Base-by-base conservation (phyloP, 2,888 invertebrate species). In the Tetheella fluctuosa region DNA sequence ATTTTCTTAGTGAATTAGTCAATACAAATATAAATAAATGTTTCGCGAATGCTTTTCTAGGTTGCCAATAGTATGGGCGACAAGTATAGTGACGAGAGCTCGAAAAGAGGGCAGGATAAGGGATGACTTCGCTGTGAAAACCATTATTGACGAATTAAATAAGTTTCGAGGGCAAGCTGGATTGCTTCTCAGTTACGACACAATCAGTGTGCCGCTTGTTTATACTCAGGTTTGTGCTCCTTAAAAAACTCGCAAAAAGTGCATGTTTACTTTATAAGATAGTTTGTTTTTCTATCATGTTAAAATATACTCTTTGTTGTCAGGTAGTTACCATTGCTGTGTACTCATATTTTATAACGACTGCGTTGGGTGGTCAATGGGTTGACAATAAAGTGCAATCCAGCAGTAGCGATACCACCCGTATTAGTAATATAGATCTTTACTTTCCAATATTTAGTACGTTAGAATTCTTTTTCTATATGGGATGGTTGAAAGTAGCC, bases 401-500 rank as follows among this genome's bases (percentile, higher is more conserved):
- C 6, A 63, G 79, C 7, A 72, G 74, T 17, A 78, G 72, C 28
- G 73, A 83, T 6, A 67, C 83, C 2, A 83, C 71, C 54, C 71
- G 83, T 86, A 94, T 88, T 71, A 95, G 95, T 81, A 94, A 94
- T 70, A 95, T 98, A 76, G 98, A 98, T 87, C 91, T 97, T 53
- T 98, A 98, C 81, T 96, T 98, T 83, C 98, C 98, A 0, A 94
- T 98, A 74, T 98, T 98, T 84, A 97, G 97, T 6, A 96, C 97
- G 15, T 90, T 98, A 64, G 97, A 98, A 85, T 97, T 97, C 84
- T 96, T 96, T 85, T 96, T 97, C 90, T 97, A 97, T 79, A 96
- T 97, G 96, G 98, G 98, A 15, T 98, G 98, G 98, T 89, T 98
- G 42, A 98, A 98, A 92, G 98, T 98, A 76, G 98, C 98, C 23